Evolutionary conservation across 2,888 invertebrate genomes (phyloP).

Genomic region (Eucera pruinosa): DNA sequence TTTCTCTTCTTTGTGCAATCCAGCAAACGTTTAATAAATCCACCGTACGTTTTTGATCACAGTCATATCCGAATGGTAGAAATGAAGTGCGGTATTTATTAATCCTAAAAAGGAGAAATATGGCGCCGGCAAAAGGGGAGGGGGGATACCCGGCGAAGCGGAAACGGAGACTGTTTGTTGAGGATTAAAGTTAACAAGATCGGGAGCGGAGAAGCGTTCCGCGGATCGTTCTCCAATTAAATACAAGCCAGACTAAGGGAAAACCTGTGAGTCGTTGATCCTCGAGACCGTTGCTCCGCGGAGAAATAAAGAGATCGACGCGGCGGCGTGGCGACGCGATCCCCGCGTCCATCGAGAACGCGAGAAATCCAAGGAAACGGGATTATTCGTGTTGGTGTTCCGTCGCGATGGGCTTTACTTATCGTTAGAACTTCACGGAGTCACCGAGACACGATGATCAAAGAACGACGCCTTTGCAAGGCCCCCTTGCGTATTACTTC

Average conservation of each 20-base stretch:
- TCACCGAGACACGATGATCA: conserved; percentile 36
- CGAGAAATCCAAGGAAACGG: not conserved
- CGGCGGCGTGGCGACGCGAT: not conserved
- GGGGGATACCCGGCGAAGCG: not conserved
- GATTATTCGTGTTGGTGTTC: not conserved
- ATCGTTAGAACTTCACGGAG: conserved; percentile 22
- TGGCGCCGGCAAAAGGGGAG: no score
- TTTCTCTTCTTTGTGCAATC: no score
- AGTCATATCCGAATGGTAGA: no score
- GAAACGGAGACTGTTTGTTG: conserved; percentile 28
- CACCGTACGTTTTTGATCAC: no score
- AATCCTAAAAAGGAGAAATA: no score
- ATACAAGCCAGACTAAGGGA: not conserved
- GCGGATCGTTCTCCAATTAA: conserved; percentile 40
- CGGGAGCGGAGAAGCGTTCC: not conserved
- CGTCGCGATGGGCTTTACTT: conserved; percentile 27
- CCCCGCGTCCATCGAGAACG: not conserved
- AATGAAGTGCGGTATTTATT: no score
- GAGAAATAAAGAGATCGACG: conserved; percentile 16
- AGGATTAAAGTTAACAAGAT: conserved; percentile 44
- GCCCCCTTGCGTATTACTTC: conserved; percentile 11
- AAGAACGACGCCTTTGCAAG: conserved; percentile 29
- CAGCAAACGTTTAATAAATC: no score
- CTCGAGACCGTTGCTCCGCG: no score
- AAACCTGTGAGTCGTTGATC: no score